These are phyloP conservation scores for Steatornis caripensis DNA, from an alignment of 2,113 vertebrate genomes.

Conservation along the genomic window DNA sequence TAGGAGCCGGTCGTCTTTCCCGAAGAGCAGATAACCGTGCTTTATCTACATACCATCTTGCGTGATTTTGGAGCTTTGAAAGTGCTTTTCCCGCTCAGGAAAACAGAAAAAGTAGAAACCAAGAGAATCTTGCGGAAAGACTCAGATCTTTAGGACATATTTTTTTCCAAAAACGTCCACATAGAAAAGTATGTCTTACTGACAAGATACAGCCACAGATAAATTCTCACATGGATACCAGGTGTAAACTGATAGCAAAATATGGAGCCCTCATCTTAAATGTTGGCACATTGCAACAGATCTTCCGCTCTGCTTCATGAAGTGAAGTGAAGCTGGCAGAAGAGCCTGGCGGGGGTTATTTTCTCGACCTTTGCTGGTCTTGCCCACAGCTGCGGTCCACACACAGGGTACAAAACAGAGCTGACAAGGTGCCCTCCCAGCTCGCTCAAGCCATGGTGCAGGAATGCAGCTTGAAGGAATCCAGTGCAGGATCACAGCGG, in stretches of 20 bases:
- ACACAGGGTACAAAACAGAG: not conserved
- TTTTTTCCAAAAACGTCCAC: not conserved
- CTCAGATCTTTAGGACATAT: not conserved
- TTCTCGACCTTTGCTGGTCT: not conserved
- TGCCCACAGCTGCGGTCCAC: not conserved
- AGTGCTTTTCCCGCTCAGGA: not conserved
- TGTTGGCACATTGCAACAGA: not conserved
- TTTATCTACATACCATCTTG: not conserved
- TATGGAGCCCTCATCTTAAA: not conserved
- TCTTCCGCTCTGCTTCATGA: not conserved
- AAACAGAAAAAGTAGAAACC: not conserved
- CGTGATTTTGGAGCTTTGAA: not conserved
- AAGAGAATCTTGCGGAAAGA: not conserved
- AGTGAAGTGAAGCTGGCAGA: not conserved
- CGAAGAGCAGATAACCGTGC: not conserved
- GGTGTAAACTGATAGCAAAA: not conserved
- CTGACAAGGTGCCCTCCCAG: not conserved
- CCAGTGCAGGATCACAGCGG: fast-evolving
- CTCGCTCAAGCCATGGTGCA: not conserved
- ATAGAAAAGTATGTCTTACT: not conserved
- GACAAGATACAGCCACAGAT: not conserved
- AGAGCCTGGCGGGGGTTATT: not conserved
- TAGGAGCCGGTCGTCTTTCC: not conserved
- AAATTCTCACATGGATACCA: not conserved
- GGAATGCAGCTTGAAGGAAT: not conserved